These are phyloP conservation scores for Emys orbicularis DNA, from an alignment of 2,797 vertebrate genomes.

Conservation along the genomic window DNA sequence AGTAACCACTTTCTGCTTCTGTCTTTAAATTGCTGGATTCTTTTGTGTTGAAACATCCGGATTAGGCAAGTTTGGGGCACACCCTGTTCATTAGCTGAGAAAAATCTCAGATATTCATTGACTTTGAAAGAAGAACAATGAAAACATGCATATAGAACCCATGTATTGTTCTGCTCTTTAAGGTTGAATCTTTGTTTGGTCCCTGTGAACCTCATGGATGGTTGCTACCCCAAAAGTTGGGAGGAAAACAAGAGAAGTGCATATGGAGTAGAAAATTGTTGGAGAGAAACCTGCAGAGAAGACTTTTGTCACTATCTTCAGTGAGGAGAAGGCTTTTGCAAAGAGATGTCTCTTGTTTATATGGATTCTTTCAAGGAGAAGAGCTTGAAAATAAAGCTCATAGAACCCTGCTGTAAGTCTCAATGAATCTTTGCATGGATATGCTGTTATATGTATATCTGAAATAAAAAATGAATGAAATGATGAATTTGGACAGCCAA, in stretches of 20 bases:
- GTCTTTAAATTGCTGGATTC: not conserved
- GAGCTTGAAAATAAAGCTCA: slow-evolving; percentile 27
- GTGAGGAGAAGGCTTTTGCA: slow-evolving; percentile 13
- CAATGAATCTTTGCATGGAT: slow-evolving; percentile 17
- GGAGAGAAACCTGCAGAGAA: slow-evolving; percentile 6
- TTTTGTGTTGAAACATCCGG: not conserved
- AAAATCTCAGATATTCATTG: not conserved
- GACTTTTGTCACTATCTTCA: slow-evolving; percentile 33
- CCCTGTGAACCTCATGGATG: not conserved
- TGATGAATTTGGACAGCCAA: not conserved
- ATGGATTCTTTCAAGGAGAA: not conserved
- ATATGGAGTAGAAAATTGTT: not conserved
- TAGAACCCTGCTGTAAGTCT: slow-evolving; percentile 50
- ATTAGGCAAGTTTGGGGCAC: not conserved
- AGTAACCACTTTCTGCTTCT: not conserved
- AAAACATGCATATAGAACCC: not conserved
- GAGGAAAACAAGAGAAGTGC: slow-evolving; percentile 17
- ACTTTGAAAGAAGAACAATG: not conserved
- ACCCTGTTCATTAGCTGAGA: not conserved
- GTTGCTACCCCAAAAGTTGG: not conserved
- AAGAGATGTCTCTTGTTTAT: not conserved
- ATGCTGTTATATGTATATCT: not conserved
- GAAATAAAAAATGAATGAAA: not conserved
- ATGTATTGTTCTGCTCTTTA: not conserved
- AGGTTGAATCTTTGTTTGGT: not conserved